Conservation (phyloP, 2,113 vertebrate genomes). For the Irena cyanogastra region DNA sequence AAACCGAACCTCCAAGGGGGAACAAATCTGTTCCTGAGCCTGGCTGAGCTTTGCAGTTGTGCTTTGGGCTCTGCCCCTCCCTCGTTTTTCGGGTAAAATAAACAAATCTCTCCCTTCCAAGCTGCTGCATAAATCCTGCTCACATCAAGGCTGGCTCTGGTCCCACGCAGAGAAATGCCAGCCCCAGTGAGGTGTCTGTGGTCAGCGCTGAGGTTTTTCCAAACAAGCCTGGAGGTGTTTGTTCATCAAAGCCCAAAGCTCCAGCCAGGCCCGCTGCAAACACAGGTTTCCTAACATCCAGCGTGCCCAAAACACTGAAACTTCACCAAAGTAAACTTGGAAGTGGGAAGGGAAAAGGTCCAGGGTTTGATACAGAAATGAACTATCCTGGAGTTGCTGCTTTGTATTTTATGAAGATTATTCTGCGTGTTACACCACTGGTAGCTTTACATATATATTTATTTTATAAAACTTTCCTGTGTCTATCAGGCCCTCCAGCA, state of each 20-base stretch:
- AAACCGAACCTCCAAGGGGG: neutral
- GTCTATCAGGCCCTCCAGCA: too few species aligned
- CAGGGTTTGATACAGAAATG: neutral
- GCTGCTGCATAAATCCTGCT: neutral
- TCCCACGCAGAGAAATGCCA: neutral
- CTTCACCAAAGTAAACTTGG: neutral
- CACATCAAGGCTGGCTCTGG: neutral
- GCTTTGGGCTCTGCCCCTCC: neutral
- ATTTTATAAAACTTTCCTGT: too few species aligned
- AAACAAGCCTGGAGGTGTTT: conserved; percentile 24
- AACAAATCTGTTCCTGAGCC: neutral
- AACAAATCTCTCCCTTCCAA: neutral
- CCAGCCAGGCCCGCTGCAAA: neutral
- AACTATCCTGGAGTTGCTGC: neutral
- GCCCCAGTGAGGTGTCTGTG: neutral
- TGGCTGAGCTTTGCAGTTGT: neutral
- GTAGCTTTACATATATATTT: neutral
- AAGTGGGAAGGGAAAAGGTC: neutral
- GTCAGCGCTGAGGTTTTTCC: neutral
- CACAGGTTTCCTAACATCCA: neutral
- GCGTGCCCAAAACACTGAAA: neutral
- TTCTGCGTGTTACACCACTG: neutral
- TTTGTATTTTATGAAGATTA: neutral
- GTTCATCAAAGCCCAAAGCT: neutral
- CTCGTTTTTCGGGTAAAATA: neutral